Base-by-base conservation (phyloP, 2,888 invertebrate species). In the Xylocampa areola region DNA sequence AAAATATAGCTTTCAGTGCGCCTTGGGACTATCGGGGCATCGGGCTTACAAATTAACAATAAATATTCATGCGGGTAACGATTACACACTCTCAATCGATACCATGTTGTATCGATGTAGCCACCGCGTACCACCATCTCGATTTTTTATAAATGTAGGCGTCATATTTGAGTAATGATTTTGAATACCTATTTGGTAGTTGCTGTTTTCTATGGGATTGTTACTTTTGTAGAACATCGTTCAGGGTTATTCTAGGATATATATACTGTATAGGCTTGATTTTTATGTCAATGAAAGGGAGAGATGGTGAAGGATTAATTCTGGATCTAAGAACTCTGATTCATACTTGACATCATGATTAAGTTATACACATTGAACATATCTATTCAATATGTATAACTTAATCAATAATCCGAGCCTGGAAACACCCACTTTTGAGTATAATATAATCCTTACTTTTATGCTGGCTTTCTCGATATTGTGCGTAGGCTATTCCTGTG, bases 41-140 rank as follows among this genome's bases (percentile, higher is more conserved):
- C 88, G 83, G 65, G 81, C 81, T 86, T 88, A 89, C 88, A 91
- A 90, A 91, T 91, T 91, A 92, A 91, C 90, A 88, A 90, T 91
- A 90, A 90, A 91, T 91, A 91, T 90, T 91, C 89, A 91, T 90
- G 86, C 75, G 72, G 66, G 55, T 68, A 82, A 76, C 83, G 83
- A 85, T 85, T 86, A 85, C 81, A 74, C 66, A 76, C 54, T 43
- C 67, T 74, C 72, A 71, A 76, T 80, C 79, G 79, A 48, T 62
- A 58, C 67, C n/a, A 19, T 21, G 32, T 33, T 41, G 68, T 72
- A 77, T 75, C 74, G 78, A 79, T 78, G 65, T 63, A 68, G 80
- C 80, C 80, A 80, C 81, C 70, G 79, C 67, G 77, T 80, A 76
- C 65, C 52, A 67, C 67, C 61, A 76, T 75, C 61, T 73, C 66